Conservation (phyloP, 2,113 vertebrate species). For the Salminus brasiliensis region DNA sequence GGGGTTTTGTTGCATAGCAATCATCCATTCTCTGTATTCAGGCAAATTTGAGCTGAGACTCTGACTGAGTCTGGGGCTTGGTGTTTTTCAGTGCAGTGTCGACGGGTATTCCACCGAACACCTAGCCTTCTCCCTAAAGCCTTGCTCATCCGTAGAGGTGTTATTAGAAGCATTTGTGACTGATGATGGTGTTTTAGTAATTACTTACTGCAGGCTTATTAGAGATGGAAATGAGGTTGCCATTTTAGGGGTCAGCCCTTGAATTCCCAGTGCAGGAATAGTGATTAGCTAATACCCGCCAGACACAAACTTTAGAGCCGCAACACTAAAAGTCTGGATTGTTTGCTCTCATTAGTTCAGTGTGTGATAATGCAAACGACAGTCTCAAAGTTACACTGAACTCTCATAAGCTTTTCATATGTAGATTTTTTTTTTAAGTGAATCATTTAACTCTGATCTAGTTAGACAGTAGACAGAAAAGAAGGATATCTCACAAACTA, state of each 20-base stretch:
- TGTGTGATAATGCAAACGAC: background rate
- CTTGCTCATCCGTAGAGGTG: conserved; percentile 24
- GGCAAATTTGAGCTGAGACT: conserved; percentile 28
- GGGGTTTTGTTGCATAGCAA: conserved; percentile 21
- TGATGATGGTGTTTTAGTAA: conserved; percentile 26
- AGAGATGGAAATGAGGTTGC: conserved; percentile 33
- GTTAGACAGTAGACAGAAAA: no score
- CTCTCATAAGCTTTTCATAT: background rate
- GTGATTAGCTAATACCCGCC: conserved; percentile 22
- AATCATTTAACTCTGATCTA: no score
- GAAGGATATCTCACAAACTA: no score
- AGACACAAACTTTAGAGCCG: conserved; percentile 1
- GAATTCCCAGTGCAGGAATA: conserved; percentile 22
- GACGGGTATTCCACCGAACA: background rate
- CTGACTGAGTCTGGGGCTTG: conserved; percentile 7
- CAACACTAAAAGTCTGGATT: background rate
- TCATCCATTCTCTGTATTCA: conserved; percentile 17
- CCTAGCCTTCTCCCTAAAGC: conserved; percentile 12
- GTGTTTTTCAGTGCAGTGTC: conserved; percentile 1
- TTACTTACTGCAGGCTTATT: conserved; percentile 39
- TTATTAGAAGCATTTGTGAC: conserved; percentile 30
- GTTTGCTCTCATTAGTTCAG: background rate
- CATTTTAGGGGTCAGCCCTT: conserved; percentile 21
- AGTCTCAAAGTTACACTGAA: background rate
- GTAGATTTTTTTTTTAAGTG: no score